Evolutionary conservation across 2,888 invertebrate species (phyloP).

Genomic region (Rhimphoctona megacephalus): DNA sequence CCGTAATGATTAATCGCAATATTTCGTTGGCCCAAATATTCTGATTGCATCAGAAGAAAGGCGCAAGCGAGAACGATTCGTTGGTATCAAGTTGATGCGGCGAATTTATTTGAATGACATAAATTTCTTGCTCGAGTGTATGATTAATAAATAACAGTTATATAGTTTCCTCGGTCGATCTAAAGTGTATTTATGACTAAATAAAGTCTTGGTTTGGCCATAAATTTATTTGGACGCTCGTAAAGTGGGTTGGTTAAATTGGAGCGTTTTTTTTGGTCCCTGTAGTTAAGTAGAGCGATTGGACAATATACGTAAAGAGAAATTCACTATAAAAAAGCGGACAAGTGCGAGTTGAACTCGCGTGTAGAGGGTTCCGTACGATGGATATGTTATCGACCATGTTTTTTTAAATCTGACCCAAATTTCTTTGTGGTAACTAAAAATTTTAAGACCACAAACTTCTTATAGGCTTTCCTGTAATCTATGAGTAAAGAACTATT

Average conservation of each 20-base stretch:
- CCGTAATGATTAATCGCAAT: constrained; percentile 1
- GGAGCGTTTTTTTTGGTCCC: too few relatives aligned
- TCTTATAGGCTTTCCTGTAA: too few relatives aligned
- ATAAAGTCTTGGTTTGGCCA: neutral
- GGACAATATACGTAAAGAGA: neutral
- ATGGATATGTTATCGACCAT: too few relatives aligned
- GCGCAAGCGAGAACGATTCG: neutral
- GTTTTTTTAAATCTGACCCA: too few relatives aligned
- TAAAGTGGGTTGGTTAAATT: constrained; percentile 1
- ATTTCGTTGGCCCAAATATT: constrained; percentile 2
- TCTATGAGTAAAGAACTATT: too few relatives aligned
- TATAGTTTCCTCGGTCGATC: neutral
- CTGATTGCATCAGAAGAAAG: neutral
- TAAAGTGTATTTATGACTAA: neutral
- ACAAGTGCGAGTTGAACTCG: too few relatives aligned
- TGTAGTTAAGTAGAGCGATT: neutral
- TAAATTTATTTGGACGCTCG: constrained; percentile 17
- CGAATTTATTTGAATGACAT: neutral
- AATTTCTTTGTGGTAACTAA: too few relatives aligned
- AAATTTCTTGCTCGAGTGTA: constrained; percentile 4
- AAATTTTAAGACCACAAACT: too few relatives aligned
- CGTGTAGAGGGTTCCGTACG: too few relatives aligned
- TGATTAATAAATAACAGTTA: constrained; percentile 22
- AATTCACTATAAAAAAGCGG: neutral
- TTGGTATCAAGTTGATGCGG: neutral